Conservation (phyloP, 2,888 invertebrate genomes). For the Bursaphelenchus okinawaensis region DNA sequence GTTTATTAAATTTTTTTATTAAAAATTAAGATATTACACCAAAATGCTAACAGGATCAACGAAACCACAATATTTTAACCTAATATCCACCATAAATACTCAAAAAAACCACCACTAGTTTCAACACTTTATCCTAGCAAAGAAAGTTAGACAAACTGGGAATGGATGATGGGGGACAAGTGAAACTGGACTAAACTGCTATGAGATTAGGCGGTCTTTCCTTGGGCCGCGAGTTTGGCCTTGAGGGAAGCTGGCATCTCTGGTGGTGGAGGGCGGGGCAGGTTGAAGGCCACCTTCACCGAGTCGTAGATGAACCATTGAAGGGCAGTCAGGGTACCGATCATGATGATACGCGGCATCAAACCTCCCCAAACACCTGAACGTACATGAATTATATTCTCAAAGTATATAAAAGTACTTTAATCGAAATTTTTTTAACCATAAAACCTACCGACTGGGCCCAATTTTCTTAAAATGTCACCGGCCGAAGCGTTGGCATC, state of each 20-base stretch:
- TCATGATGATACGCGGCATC: slow-evolving; percentile 80
- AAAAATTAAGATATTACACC: too few relatives aligned
- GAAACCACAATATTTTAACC: too few relatives aligned
- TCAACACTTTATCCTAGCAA: not conserved
- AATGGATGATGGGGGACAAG: not conserved
- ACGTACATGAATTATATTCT: slow-evolving; percentile 19
- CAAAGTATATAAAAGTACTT: slow-evolving; percentile 7
- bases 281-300: slow-evolving; percentile 69
- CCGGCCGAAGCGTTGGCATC: slow-evolving; percentile 72
- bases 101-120: too few relatives aligned
- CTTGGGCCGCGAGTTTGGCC: slow-evolving; percentile 20
- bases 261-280: slow-evolving; percentile 92
- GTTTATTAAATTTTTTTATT: too few relatives aligned
- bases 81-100: too few relatives aligned
- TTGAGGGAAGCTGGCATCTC: slow-evolving; percentile 7
- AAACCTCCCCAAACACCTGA: slow-evolving; percentile 65
- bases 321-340: slow-evolving; percentile 82
- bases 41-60: too few relatives aligned
- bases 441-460: slow-evolving; percentile 61
- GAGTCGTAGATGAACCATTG: slow-evolving; percentile 73
- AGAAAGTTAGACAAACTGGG: not conserved
- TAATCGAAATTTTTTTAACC: not conserved
- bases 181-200: not conserved
- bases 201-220: slow-evolving; percentile 13
- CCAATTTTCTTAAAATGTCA: slow-evolving; percentile 71